Conservation (phyloP, 2,113 vertebrate genomes). For the Pollachius pollachius region DNA sequence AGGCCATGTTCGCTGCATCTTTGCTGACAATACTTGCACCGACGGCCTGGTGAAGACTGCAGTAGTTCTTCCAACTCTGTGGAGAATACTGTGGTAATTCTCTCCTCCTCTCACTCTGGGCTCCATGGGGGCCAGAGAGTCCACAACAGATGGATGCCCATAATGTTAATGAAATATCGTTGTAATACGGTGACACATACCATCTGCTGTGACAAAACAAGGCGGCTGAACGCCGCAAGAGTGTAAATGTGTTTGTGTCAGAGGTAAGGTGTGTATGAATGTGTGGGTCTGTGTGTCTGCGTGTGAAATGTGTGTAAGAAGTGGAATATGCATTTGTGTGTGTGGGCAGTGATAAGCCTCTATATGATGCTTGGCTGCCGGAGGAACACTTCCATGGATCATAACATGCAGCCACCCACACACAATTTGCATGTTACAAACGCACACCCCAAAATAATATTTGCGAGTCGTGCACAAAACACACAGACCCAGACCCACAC, state of each 20-base stretch:
- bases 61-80: not conserved
- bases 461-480: constrained; percentile 16
- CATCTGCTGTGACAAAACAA: constrained; percentile 65
- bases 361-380: constrained; percentile 51
- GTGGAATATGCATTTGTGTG: constrained; percentile 29
- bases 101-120: constrained; percentile 42
- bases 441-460: not conserved
- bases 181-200: constrained; percentile 63
- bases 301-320: constrained; percentile 13
- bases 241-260: constrained; percentile 43
- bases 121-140: constrained; percentile 32
- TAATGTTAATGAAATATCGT: constrained; percentile 70
- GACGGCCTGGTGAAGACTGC: too few species aligned
- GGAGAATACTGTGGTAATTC: constrained; percentile 37
- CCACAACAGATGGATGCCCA: constrained; percentile 64
- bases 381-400: constrained; percentile 51
- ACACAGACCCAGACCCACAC: constrained; percentile 28
- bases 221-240: constrained; percentile 40
- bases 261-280: constrained; percentile 27
- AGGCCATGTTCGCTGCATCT: too few species aligned
- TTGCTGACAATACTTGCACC: too few species aligned
- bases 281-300: constrained; percentile 23
- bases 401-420: constrained; percentile 45
- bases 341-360: constrained; percentile 42
- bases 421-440: constrained; percentile 42